Evolutionary conservation across 2,888 invertebrate genomes (phyloP).

Genomic region (Amphipyra berbera): DNA sequence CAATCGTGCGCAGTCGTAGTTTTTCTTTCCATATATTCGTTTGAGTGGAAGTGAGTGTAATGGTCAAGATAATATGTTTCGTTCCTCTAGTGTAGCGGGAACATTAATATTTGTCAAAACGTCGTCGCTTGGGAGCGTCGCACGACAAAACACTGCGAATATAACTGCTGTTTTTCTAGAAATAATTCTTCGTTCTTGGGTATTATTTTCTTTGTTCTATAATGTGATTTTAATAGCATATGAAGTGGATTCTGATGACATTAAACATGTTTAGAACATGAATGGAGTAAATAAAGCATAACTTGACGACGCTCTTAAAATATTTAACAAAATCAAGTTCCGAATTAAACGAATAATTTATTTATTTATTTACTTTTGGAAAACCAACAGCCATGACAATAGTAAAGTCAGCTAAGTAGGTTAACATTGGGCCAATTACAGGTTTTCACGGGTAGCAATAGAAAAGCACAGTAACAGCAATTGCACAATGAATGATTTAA

Average conservation of each 20-base stretch:
- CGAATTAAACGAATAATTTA: too few species aligned
- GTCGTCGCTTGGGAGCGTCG: slow-evolving; percentile 62
- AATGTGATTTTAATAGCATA: slow-evolving; percentile 11
- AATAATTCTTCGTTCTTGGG: slow-evolving; percentile 30
- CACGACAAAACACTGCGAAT: slow-evolving; percentile 58
- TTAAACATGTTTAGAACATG: neutral
- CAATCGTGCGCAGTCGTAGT: slow-evolving; percentile 56
- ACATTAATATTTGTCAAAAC: slow-evolving; percentile 77
- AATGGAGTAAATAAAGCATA: neutral
- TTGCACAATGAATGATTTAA: too few species aligned
- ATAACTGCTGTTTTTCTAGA: slow-evolving; percentile 60
- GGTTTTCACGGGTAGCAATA: too few species aligned
- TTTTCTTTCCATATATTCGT: slow-evolving; percentile 55
- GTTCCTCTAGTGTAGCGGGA: slow-evolving; percentile 59
- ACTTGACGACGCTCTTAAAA: too few species aligned
- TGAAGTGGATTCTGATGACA: neutral
- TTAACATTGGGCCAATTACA: too few species aligned
- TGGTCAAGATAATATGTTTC: slow-evolving; percentile 69
- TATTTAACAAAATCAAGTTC: too few species aligned
- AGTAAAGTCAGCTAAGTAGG: too few species aligned
- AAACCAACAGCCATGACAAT: too few species aligned
- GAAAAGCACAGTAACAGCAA: too few species aligned
- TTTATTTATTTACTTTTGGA: too few species aligned
- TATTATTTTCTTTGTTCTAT: slow-evolving; percentile 19
- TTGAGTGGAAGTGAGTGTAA: slow-evolving; percentile 65